Percentiles rank a stretch among this genome's conserved stretches.
Conservation (phyloP, 1,140 invertebrate genomes). For the Pomacea maculata region DNA sequence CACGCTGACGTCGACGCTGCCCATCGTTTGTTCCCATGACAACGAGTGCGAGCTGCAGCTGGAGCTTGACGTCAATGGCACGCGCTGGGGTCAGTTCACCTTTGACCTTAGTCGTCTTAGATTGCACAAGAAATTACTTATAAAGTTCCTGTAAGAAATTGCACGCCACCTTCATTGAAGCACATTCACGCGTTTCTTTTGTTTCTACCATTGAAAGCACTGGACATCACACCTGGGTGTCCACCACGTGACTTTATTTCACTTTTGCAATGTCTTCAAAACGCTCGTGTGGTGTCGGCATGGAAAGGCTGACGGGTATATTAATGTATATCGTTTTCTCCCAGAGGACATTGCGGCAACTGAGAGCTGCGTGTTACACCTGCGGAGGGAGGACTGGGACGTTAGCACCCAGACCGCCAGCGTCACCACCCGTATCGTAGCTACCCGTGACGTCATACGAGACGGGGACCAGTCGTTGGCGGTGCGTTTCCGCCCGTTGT, state of each 20-base stretch:
- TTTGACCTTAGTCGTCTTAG: neutral
- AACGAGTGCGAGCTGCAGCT: slow-evolving; percentile 28
- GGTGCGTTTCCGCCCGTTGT: slow-evolving; percentile 26
- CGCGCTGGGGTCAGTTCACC: neutral
- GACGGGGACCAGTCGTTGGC: slow-evolving; percentile 27
- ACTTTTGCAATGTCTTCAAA: neutral
- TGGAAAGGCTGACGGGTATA: neutral
- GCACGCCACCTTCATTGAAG: neutral
- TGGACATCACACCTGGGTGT: neutral
- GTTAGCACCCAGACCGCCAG: slow-evolving; percentile 8
- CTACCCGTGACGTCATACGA: slow-evolving; percentile 30
- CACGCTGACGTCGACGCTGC: slow-evolving; percentile 31
- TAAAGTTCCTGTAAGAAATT: neutral
- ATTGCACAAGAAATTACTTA: neutral
- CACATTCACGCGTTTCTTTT: neutral
- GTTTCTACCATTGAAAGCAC: neutral
- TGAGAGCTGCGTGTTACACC: slow-evolving; percentile 18
- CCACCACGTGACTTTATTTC: neutral
- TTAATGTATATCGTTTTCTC: neutral
- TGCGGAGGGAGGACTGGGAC: slow-evolving; percentile 17
- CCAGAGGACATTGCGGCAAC: slow-evolving; percentile 24
- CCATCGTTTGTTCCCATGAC: slow-evolving; percentile 22
- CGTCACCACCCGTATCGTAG: slow-evolving; percentile 26
- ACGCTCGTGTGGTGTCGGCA: neutral
- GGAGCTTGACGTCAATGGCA: slow-evolving; percentile 18